phyloP scores from a whole-genome alignment of 2,113 vertebrate species.

The Tyto alba region DNA sequence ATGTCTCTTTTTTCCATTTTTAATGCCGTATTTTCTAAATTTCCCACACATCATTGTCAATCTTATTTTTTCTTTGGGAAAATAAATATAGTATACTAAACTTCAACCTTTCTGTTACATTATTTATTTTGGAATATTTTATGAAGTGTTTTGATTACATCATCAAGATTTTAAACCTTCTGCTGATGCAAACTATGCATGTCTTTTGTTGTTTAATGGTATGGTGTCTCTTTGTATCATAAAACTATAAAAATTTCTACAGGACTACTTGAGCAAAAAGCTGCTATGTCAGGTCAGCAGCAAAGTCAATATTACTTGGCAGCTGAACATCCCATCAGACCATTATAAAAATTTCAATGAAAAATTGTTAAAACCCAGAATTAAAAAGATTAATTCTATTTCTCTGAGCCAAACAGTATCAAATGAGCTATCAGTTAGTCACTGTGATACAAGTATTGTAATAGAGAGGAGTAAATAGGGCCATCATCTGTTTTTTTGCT shows the following conservation, averaged over 20 bases:
- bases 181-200: not conserved
- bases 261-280: not conserved
- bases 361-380: not conserved
- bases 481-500: not conserved
- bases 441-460: not conserved
- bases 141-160: not conserved
- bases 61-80: not conserved
- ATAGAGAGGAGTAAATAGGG: not conserved
- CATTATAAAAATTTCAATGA: not conserved
- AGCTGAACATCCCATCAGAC: not conserved
- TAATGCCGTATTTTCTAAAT: not conserved
- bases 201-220: not conserved
- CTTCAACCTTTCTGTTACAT: not conserved
- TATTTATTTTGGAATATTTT: not conserved
- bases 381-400: not conserved
- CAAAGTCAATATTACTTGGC: not conserved
- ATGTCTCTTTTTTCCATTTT: not conserved
- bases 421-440: not conserved
- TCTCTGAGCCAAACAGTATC: not conserved
- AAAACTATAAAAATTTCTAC: not conserved
- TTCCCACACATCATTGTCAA: not conserved
- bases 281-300: not conserved
- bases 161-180: not conserved
- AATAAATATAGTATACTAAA: not conserved
- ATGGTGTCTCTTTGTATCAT: not conserved